A percentile compares a stretch with the other conserved stretches of the same genome.
These are phyloP conservation scores for Podarcis cretensis DNA, from an alignment of 2,113 vertebrate species.

Conservation along the genomic window DNA sequence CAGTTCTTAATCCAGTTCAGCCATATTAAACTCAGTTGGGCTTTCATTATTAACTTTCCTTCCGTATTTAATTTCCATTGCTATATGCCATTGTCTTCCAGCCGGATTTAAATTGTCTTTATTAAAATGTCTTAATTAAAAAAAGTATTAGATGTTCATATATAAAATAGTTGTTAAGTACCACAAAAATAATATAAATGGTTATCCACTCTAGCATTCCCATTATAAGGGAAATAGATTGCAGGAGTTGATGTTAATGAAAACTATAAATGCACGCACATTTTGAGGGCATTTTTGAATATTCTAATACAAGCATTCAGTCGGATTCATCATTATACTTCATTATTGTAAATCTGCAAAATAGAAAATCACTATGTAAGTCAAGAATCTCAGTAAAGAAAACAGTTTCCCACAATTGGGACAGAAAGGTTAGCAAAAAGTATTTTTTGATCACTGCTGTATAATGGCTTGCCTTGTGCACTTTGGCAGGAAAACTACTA, in stretches of 20 bases:
- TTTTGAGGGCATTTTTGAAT: not conserved
- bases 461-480: not conserved
- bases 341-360: not conserved
- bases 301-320: not conserved
- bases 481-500: not conserved
- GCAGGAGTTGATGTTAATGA: not conserved
- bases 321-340: constrained; percentile 8
- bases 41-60: not conserved
- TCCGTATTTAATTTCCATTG: constrained; percentile 61
- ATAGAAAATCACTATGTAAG: constrained; percentile 1
- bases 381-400: not conserved
- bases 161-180: constrained; percentile 50
- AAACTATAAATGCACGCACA: not conserved
- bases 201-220: not conserved
- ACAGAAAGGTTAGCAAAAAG: not conserved
- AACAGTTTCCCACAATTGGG: not conserved
- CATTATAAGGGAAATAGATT: not conserved
- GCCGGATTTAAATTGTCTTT: constrained; percentile 65
- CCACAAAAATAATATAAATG: constrained; percentile 56
- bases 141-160: constrained; percentile 53
- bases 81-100: constrained; percentile 47
- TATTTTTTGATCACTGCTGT: not conserved
- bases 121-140: constrained; percentile 71
- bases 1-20: too few species aligned
- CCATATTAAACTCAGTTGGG: too few species aligned